phyloP scores from a whole-genome alignment of 2,113 vertebrate genomes.

The Mirza zaza region DNA sequence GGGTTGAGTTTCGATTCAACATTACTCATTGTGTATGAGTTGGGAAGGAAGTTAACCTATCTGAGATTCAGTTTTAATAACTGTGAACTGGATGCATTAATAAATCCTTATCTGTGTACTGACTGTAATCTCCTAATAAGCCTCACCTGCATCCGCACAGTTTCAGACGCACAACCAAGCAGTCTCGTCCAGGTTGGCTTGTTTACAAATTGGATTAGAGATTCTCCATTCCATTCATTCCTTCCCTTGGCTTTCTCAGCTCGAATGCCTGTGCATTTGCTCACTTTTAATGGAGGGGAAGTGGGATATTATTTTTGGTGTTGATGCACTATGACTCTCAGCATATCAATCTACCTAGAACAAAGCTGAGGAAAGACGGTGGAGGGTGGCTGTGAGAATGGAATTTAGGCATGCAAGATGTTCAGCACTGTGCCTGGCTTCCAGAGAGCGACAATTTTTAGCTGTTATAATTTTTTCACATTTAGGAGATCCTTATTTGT shows the following conservation, averaged over 20 bases:
- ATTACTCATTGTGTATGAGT: neutral
- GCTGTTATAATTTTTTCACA: neutral
- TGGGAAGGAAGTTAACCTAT: neutral
- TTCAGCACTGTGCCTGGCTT: neutral
- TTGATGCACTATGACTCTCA: neutral
- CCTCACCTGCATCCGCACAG: neutral
- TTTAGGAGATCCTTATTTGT: neutral
- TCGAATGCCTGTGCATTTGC: neutral
- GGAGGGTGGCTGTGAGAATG: neutral
- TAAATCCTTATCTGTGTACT: neutral
- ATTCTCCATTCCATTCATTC: neutral
- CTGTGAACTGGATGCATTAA: neutral
- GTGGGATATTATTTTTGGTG: constrained; percentile 36
- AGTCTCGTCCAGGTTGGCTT: neutral
- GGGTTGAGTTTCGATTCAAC: neutral
- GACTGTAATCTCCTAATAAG: neutral
- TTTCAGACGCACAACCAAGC: neutral
- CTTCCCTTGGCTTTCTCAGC: neutral
- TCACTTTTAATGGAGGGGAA: neutral
- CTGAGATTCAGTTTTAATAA: constrained; percentile 17
- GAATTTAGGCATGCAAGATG: neutral
- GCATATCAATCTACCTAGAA: neutral
- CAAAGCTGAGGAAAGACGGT: neutral
- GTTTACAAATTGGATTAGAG: neutral
- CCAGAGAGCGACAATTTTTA: neutral